Evolutionary conservation across 2,113 vertebrate genomes (phyloP).

Genomic region (Syngnathus floridae): DNA sequence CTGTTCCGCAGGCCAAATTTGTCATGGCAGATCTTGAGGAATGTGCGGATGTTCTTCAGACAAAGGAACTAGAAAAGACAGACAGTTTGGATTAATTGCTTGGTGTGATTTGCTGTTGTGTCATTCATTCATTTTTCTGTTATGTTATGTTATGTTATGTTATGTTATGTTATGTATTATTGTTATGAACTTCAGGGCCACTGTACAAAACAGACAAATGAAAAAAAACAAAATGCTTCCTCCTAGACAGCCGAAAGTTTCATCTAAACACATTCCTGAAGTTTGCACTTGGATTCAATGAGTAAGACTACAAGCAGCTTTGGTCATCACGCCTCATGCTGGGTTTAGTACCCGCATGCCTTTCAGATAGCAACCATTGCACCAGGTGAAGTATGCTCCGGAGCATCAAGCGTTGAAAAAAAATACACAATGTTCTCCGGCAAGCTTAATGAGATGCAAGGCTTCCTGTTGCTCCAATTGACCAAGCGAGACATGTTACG

Average conservation of each 20-base stretch:
- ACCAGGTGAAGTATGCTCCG: neutral
- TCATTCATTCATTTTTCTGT: too few relatives aligned
- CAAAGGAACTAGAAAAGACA: constrained; percentile 81
- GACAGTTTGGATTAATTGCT: too few relatives aligned
- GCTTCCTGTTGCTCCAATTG: constrained; percentile 16
- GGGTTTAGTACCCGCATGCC: constrained; percentile 4
- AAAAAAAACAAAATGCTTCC: constrained; percentile 22
- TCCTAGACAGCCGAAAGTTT: constrained; percentile 20
- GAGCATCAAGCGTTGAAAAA: neutral
- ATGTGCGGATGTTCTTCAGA: constrained; percentile 95
- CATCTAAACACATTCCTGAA: constrained; percentile 5
- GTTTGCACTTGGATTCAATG: constrained; percentile 7
- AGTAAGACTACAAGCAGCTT: neutral
- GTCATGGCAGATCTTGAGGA: constrained; percentile 94
- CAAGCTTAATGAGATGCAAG: constrained; percentile 14
- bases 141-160: too few relatives aligned
- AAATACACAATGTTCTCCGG: constrained; percentile 1
- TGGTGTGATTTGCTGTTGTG: too few relatives aligned
- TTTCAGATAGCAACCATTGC: constrained; percentile 5
- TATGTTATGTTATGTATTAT: too few relatives aligned
- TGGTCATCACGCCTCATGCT: constrained; percentile 6
- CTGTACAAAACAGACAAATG: neutral
- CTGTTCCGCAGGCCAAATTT: constrained; percentile 90
- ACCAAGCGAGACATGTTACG: neutral
- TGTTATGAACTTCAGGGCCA: too few relatives aligned